Conservation (phyloP, 2,797 vertebrate genomes). For the Leuciscus waleckii region DNA sequence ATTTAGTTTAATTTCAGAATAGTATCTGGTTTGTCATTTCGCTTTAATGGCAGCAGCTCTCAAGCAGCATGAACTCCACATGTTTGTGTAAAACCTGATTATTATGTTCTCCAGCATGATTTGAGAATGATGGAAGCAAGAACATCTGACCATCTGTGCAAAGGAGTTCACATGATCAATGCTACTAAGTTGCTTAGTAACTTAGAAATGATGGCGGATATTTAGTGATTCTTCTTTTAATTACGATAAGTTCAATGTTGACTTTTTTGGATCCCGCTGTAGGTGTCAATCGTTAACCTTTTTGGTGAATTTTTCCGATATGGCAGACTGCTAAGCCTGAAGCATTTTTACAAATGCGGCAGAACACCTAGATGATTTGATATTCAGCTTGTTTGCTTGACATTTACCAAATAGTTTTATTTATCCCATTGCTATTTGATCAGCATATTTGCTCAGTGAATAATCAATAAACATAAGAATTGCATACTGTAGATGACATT, state of each 20-base stretch:
- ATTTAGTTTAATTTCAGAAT: not conserved
- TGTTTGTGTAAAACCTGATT: not conserved
- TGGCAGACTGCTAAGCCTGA: conserved; percentile 39
- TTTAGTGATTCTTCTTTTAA: not conserved
- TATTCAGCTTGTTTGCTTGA: conserved; percentile 50
- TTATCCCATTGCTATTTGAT: conserved; percentile 54
- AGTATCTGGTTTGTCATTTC: not conserved
- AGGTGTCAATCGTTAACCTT: conserved; percentile 42
- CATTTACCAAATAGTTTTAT: conserved; percentile 55
- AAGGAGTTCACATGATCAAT: not conserved
- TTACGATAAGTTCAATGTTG: not conserved
- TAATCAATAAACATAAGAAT: conserved; percentile 59
- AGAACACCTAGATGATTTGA: conserved; percentile 53
- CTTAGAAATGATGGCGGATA: not conserved
- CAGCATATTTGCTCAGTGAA: conserved; percentile 44
- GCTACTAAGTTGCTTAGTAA: not conserved
- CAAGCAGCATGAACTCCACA: not conserved
- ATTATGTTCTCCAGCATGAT: not conserved
- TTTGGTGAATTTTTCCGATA: conserved; percentile 63
- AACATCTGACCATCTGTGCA: not conserved
- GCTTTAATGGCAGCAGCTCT: not conserved
- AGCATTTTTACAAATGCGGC: conserved; percentile 61
- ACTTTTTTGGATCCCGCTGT: not conserved
- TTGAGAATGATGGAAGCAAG: not conserved
- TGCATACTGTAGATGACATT: conserved; percentile 45